Evolutionary conservation across 2,888 invertebrate species (phyloP), one percentile per base, ranked within the genome.

Genomic region (Drosophila engyochracea): DNA sequence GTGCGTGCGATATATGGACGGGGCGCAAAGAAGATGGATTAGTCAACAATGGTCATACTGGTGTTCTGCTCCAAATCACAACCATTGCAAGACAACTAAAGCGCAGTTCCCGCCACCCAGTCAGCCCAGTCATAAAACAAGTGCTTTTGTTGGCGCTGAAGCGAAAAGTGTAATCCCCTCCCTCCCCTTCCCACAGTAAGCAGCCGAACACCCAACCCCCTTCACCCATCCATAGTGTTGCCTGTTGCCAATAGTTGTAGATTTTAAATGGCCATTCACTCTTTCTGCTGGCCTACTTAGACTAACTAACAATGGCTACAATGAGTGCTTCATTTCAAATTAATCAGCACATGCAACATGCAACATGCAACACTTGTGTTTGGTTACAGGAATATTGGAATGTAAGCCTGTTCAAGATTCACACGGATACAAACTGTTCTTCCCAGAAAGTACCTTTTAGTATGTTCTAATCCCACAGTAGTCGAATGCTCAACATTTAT

Each of bases 61-160:
- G 76, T 89, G 82, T 88, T 88, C 89, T 90, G 87, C 91, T 90
- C 87, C 72, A 90, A 89, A 88, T 84, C 83, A 14, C 91, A 86
- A 58, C 33, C 67, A 71, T 89, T 86, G 78, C 90, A 89, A 80
- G 81, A 79, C 68, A 83, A 79, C 61, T 59, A 88, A 83, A 83
- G 86, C 90, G 86, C 89, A 85, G 82, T 89, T 90, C 86, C 89
- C 89, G 74, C 60, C 79, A 74, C 71, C 54, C 59, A 47, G 57
- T 53, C 65, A 65, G 52, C 39, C 28, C 61, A 64, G 41, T 69
- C 66, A 64, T 71, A 70, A 84, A 87, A 69, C 76, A 77, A 70
- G 65, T 73, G 65, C 58, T 84, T 65, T 59, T 69, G 60, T 76
- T 65, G 64, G 72, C 77, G 68, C 52, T 79, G 62, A 61, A 76